phyloP scores from a whole-genome alignment of 2,888 invertebrate species.

The Phortica okadai region DNA sequence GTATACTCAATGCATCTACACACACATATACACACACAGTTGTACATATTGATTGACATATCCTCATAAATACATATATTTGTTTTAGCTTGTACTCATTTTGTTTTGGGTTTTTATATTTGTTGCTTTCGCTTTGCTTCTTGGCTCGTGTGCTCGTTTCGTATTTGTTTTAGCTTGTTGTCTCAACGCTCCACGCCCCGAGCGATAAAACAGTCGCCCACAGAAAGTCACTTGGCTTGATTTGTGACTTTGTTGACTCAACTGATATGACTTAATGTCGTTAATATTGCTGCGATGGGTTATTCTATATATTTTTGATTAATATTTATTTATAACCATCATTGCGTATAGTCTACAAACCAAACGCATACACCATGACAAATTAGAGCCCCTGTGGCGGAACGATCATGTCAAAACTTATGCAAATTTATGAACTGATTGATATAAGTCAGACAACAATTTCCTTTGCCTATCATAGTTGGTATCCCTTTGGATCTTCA shows the following conservation, averaged over 20 bases:
- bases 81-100: constrained; percentile 26
- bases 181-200: not conserved
- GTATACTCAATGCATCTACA: constrained; percentile 29
- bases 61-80: constrained; percentile 49
- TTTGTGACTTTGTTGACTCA: constrained; percentile 12
- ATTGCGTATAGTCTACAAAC: too few relatives aligned
- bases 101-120: not conserved
- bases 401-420: too few relatives aligned
- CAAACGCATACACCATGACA: too few relatives aligned
- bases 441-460: too few relatives aligned
- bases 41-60: constrained; percentile 49
- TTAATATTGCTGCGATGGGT: not conserved
- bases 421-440: too few relatives aligned
- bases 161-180: constrained; percentile 8
- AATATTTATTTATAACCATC: too few relatives aligned
- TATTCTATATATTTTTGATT: too few relatives aligned
- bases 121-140: not conserved
- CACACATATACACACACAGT: constrained; percentile 9
- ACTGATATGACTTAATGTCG: constrained; percentile 12
- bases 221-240: not conserved
- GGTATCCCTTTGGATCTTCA: too few relatives aligned
- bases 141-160: not conserved
- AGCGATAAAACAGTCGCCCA: not conserved
- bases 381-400: too few relatives aligned
- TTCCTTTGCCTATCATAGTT: too few relatives aligned